These are phyloP conservation scores for Orthonevra nobilis DNA, from an alignment of 2,888 invertebrate species.

Conservation along the genomic window DNA sequence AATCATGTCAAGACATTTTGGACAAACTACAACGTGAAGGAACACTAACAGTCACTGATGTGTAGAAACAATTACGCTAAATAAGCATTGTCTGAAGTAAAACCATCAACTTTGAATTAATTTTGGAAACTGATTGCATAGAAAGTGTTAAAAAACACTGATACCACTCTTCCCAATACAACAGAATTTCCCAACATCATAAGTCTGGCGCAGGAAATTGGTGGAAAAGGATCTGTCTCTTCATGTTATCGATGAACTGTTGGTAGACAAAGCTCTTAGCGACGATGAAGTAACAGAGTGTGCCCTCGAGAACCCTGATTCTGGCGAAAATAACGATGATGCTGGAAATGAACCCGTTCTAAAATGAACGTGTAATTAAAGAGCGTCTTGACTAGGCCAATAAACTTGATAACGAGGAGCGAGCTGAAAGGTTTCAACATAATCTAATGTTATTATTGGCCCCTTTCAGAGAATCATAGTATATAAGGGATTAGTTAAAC, in stretches of 20 bases:
- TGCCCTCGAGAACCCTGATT: constrained; percentile 18
- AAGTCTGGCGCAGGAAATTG: constrained; percentile 70
- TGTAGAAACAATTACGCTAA: constrained; percentile 56
- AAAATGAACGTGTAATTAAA: background rate
- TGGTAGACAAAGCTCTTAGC: constrained; percentile 70
- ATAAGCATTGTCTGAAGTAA: constrained; percentile 60
- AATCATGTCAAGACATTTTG: constrained; percentile 59
- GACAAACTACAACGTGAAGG: constrained; percentile 41
- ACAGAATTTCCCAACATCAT: constrained; percentile 69
- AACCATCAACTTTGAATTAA: constrained; percentile 71
- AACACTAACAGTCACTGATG: constrained; percentile 32
- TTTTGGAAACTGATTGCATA: constrained; percentile 72
- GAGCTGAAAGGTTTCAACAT: too few species aligned
- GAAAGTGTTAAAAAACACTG: constrained; percentile 72
- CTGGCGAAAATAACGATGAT: background rate
- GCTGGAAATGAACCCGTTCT: background rate
- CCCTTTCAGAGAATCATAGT: background rate
- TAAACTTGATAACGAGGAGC: too few species aligned
- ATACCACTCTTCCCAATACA: constrained; percentile 66
- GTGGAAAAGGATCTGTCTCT: constrained; percentile 70
- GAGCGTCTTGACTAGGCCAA: background rate
- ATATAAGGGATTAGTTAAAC: background rate
- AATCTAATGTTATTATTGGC: background rate
- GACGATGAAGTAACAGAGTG: constrained; percentile 69
- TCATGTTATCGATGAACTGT: constrained; percentile 63